A percentile compares a stretch with the other conserved stretches of the same genome.
Evolutionary conservation across 2,113 vertebrate genomes (phyloP).

Genomic region (Melanocharis versteri): DNA sequence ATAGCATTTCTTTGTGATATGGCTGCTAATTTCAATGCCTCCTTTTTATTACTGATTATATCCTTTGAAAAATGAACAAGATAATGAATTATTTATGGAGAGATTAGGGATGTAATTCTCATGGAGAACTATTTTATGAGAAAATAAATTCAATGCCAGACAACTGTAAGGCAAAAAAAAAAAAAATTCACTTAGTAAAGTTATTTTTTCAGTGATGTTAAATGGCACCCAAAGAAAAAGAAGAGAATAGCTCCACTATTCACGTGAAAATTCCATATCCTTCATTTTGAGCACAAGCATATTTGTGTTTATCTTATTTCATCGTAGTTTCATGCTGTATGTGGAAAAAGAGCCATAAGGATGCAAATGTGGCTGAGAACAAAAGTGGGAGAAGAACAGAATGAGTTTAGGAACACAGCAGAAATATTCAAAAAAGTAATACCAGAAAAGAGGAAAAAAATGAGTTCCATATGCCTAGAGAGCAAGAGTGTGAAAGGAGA

Average conservation of each 20-base stretch:
- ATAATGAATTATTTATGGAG: conserved; percentile 21
- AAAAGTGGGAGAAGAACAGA: neutral
- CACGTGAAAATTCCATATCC: neutral
- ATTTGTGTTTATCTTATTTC: conserved; percentile 24
- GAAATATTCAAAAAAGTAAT: neutral
- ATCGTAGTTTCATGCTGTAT: neutral
- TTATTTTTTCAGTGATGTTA: neutral
- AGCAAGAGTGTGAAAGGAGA: neutral
- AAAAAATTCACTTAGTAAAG: neutral
- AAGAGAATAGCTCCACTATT: neutral
- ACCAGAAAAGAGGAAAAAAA: neutral
- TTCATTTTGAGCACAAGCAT: neutral
- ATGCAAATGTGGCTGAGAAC: neutral
- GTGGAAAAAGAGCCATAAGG: neutral
- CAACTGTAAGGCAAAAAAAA: neutral
- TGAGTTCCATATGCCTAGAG: neutral
- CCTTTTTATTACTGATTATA: conserved; percentile 13
- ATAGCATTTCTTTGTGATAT: neutral
- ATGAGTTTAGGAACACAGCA: neutral
- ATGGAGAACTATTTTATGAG: neutral
- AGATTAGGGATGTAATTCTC: conserved; percentile 11
- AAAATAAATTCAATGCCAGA: conserved; percentile 2
- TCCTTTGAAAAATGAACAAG: conserved; percentile 13
- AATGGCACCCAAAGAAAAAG: neutral
- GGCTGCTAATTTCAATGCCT: neutral